phyloP scores from a whole-genome alignment of 2,888 invertebrate genomes.

The Cecidostiba fungosa region DNA sequence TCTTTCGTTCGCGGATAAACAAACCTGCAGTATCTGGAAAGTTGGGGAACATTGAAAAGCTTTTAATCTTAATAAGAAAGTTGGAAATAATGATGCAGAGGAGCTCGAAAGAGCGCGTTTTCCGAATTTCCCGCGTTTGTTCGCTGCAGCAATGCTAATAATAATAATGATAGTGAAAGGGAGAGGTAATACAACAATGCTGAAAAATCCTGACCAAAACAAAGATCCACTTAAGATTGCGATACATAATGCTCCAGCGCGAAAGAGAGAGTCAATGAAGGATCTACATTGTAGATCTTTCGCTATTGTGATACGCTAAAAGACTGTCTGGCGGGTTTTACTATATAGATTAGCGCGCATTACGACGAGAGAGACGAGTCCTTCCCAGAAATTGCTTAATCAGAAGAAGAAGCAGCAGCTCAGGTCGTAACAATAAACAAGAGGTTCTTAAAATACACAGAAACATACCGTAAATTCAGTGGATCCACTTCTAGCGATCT shows the following conservation, averaged over 20 bases:
- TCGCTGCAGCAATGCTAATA: background rate
- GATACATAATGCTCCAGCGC: background rate
- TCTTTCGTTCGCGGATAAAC: constrained; percentile 48
- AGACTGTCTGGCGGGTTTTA: background rate
- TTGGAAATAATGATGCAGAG: constrained; percentile 37
- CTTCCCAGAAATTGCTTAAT: constrained; percentile 6
- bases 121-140: constrained; percentile 40
- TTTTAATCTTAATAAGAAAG: constrained; percentile 58
- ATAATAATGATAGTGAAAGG: background rate
- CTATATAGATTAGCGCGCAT: background rate
- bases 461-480: background rate
- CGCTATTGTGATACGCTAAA: background rate
- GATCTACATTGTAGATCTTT: background rate
- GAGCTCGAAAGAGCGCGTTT: too few relatives aligned
- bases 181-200: background rate
- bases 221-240: background rate
- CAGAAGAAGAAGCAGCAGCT: background rate
- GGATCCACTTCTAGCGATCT: background rate
- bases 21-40: constrained; percentile 47
- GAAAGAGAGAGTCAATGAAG: background rate
- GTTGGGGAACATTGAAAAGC: too few relatives aligned
- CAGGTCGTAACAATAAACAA: background rate
- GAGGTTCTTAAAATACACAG: background rate
- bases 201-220: background rate
- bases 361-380: background rate